Conservation (phyloP, 1,140 invertebrate species). For the Diorhabda sublineata region DNA sequence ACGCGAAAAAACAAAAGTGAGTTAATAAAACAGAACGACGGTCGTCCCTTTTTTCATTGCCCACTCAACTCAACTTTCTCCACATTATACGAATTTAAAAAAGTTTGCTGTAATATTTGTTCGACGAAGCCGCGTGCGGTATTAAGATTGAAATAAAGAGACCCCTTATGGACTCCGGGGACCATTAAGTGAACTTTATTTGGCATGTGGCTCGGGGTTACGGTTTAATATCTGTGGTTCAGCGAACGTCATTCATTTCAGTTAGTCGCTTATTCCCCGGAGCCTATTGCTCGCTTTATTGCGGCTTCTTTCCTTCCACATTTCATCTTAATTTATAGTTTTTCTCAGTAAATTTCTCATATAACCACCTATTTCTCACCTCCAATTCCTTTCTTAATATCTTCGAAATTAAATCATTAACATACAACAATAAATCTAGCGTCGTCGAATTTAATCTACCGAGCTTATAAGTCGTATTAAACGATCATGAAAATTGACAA, state of each 20-base stretch:
- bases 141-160: slow-evolving; percentile 31
- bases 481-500: no score
- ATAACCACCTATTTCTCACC: slow-evolving; percentile 9
- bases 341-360: slow-evolving; percentile 14
- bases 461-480: no score
- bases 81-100: slow-evolving; percentile 12
- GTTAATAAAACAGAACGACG: neutral
- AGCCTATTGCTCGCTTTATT: slow-evolving; percentile 39
- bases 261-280: slow-evolving; percentile 38
- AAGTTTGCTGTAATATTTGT: slow-evolving; percentile 7
- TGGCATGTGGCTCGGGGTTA: slow-evolving; percentile 42
- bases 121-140: slow-evolving; percentile 3
- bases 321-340: slow-evolving; percentile 29
- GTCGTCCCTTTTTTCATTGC: neutral
- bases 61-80: neutral
- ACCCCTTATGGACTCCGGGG: slow-evolving; percentile 32
- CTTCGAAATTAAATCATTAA: slow-evolving; percentile 3
- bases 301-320: slow-evolving; percentile 28
- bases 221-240: slow-evolving; percentile 47
- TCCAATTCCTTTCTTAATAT: neutral
- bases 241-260: slow-evolving; percentile 47
- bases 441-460: no score
- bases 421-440: neutral
- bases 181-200: slow-evolving; percentile 46
- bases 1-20: neutral